phyloP scores from a whole-genome alignment of 2,113 vertebrate genomes.

The Agapornis roseicollis region DNA sequence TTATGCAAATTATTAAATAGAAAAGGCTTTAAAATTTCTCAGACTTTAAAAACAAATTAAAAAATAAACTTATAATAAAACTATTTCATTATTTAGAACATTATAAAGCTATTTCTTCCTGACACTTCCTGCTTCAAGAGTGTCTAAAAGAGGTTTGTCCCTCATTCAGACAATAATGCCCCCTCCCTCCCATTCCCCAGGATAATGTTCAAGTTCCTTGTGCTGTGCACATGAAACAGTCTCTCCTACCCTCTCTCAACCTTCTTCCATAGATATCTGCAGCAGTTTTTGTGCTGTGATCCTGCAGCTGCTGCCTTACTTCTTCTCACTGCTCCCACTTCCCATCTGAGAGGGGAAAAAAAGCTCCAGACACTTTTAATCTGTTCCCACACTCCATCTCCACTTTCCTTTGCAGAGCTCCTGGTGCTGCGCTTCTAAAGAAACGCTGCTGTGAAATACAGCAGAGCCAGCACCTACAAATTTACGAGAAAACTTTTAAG shows the following conservation, averaged over 20 bases:
- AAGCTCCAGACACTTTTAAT: slow-evolving; percentile 41
- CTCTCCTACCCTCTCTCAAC: slow-evolving; percentile 1
- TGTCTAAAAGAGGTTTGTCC: neutral
- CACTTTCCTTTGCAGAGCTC: neutral
- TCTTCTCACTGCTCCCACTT: slow-evolving; percentile 63
- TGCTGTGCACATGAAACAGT: neutral
- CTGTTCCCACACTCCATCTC: slow-evolving; percentile 31
- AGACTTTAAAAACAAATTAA: neutral
- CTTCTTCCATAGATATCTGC: neutral
- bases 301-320: slow-evolving; percentile 51
- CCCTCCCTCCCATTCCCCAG: neutral
- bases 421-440: neutral
- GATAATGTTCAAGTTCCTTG: neutral
- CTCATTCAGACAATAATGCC: neutral
- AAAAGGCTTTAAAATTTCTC: neutral
- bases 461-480: neutral
- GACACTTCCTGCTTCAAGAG: neutral
- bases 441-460: neutral
- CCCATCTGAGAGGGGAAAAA: slow-evolving; percentile 39
- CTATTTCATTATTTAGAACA: neutral
- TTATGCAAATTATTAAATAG: too few species aligned
- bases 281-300: slow-evolving; percentile 42
- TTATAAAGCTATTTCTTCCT: neutral
- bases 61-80: neutral
- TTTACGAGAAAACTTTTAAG: neutral